phyloP scores from a whole-genome alignment of 2,113 vertebrate genomes.

The Phrynocephalus versicolor region DNA sequence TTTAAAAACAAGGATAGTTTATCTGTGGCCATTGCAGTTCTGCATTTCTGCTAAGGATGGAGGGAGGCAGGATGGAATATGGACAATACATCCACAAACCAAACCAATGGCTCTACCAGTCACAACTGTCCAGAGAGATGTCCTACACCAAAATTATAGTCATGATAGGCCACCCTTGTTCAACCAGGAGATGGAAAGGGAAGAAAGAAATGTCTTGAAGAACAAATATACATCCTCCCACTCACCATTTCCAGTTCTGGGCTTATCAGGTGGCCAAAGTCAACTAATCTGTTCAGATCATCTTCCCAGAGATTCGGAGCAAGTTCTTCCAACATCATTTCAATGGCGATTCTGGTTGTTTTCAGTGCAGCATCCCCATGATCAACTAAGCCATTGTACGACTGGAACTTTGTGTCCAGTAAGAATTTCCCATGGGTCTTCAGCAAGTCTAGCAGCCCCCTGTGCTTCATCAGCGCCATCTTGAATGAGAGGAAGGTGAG shows the following conservation, averaged over 20 bases:
- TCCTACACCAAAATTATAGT: neutral
- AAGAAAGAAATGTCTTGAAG: neutral
- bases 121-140: neutral
- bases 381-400: constrained; percentile 20
- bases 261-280: constrained; percentile 85
- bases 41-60: too few species aligned
- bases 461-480: constrained; percentile 88
- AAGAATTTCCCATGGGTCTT: constrained; percentile 72
- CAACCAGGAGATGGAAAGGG: neutral
- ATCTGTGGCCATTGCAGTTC: neutral
- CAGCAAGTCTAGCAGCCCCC: constrained; percentile 79
- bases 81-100: neutral
- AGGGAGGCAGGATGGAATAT: neutral
- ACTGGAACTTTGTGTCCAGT: constrained; percentile 78
- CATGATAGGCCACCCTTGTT: neutral
- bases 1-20: neutral
- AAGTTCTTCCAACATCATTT: constrained; percentile 85
- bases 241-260: constrained; percentile 84
- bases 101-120: neutral
- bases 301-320: constrained; percentile 87
- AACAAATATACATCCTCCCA: neutral
- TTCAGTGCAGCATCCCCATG: constrained; percentile 58
- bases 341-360: constrained; percentile 77
- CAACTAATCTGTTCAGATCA: constrained; percentile 82
- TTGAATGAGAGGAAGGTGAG: constrained; percentile 43